phyloP scores from a whole-genome alignment of 2,888 invertebrate genomes.

The Nomada fucata region DNA sequence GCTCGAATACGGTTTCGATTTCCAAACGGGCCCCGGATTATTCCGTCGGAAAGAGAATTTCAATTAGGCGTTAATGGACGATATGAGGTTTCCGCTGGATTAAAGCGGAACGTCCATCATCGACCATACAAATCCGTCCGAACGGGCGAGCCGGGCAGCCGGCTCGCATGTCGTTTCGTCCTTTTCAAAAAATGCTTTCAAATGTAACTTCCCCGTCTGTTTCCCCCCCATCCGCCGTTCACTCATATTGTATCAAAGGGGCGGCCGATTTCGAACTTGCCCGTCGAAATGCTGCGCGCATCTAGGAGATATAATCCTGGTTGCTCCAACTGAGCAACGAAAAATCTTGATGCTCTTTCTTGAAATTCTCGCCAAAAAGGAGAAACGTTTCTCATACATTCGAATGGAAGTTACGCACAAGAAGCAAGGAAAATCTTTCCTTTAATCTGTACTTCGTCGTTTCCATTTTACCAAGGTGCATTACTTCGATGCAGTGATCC shows the following conservation, averaged over 20 bases:
- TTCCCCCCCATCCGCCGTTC: neutral
- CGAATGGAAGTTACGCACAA: no score
- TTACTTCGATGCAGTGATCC: no score
- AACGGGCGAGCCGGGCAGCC: slow-evolving; percentile 27
- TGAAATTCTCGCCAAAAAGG: no score
- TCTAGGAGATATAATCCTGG: neutral
- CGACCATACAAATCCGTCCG: slow-evolving; percentile 55
- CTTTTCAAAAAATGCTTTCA: slow-evolving; percentile 43
- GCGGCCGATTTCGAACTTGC: neutral
- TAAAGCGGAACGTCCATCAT: slow-evolving; percentile 66
- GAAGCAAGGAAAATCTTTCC: no score
- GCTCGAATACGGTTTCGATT: slow-evolving; percentile 51
- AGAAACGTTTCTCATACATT: no score
- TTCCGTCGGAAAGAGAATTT: slow-evolving; percentile 68
- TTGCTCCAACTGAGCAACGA: neutral
- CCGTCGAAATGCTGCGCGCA: neutral
- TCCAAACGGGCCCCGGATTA: slow-evolving; percentile 45
- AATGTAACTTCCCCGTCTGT: slow-evolving; percentile 1
- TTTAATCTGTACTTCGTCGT: no score
- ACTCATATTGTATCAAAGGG: slow-evolving; percentile 29
- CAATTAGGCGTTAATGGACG: slow-evolving; percentile 74
- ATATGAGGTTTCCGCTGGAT: slow-evolving; percentile 69
- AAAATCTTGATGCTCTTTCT: neutral
- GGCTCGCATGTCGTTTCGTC: slow-evolving; percentile 23
- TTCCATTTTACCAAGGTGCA: no score